phyloP scores from a whole-genome alignment of 2,797 vertebrate genomes.

The Hyperoplus immaculatus region DNA sequence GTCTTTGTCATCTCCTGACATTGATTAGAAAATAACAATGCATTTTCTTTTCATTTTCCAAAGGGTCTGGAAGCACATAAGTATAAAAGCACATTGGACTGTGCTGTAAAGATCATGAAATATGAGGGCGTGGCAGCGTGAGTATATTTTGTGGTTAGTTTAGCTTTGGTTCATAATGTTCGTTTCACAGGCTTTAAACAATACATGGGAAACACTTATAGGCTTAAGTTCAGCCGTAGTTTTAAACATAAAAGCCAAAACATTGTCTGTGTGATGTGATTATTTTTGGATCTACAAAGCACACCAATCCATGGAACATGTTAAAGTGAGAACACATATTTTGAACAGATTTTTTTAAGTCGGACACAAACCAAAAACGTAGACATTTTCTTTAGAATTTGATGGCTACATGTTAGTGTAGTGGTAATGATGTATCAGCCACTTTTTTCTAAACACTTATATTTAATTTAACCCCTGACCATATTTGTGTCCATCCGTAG shows the following conservation, averaged over 20 bases:
- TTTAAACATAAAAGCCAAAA: not conserved
- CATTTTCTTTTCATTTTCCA: not conserved
- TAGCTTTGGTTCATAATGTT: not conserved
- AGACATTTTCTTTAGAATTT: not conserved
- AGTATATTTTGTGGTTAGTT: constrained; percentile 71
- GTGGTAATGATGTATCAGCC: not conserved
- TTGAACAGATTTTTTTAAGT: not conserved
- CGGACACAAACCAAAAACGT: not conserved
- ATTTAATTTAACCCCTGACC: not conserved
- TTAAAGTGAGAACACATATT: not conserved
- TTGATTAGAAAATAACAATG: not conserved
- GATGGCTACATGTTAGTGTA: not conserved
- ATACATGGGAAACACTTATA: not conserved
- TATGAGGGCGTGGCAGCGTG: constrained; percentile 92
- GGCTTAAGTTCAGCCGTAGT: not conserved
- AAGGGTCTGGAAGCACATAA: constrained; percentile 95
- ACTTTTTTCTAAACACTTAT: not conserved
- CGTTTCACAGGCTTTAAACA: not conserved
- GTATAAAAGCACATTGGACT: constrained; percentile 94
- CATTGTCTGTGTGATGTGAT: not conserved
- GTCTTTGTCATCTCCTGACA: not conserved
- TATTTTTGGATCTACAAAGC: not conserved
- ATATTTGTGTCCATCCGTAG: constrained; percentile 68
- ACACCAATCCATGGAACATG: not conserved
- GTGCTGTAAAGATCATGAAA: constrained; percentile 92